These are phyloP conservation scores for Lethrus apterus DNA, from an alignment of 1,140 invertebrate species.

Conservation along the genomic window DNA sequence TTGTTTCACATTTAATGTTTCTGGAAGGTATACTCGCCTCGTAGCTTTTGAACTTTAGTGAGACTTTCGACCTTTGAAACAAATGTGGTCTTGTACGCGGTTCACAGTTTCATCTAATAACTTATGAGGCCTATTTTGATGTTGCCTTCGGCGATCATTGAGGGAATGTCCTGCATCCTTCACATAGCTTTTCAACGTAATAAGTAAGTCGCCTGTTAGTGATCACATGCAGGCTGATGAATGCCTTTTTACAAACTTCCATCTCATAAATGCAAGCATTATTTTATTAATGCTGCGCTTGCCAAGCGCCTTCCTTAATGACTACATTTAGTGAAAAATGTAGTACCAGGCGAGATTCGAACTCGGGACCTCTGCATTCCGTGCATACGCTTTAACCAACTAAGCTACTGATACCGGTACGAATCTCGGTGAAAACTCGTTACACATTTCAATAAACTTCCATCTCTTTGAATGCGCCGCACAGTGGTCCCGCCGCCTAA, in stretches of 20 bases:
- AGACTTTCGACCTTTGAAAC: conserved; percentile 10
- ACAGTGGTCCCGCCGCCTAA: too few species aligned
- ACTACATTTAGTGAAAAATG: too few species aligned
- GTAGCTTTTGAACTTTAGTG: conserved; percentile 10
- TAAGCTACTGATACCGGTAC: too few species aligned
- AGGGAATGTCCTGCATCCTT: neutral
- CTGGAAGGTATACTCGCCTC: conserved; percentile 13
- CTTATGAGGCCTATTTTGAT: conserved; percentile 11
- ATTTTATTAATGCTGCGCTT: too few species aligned
- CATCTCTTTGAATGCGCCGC: too few species aligned
- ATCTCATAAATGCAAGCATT: too few species aligned
- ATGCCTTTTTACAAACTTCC: neutral
- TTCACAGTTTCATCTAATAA: neutral
- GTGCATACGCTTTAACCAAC: too few species aligned
- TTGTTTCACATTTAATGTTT: conserved; percentile 14
- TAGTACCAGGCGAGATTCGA: too few species aligned
- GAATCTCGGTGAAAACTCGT: too few species aligned
- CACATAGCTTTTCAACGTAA: conserved; percentile 6
- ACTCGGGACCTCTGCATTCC: too few species aligned
- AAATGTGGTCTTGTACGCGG: conserved; percentile 1
- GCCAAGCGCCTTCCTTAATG: too few species aligned
- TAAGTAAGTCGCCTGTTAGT: conserved; percentile 10
- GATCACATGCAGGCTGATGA: conserved; percentile 1
- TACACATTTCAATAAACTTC: too few species aligned
- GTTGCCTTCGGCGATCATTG: neutral